A percentile compares a stretch with the other conserved stretches of the same genome.
Conservation (phyloP, 2,113 vertebrate genomes). For the Vidua macroura region DNA sequence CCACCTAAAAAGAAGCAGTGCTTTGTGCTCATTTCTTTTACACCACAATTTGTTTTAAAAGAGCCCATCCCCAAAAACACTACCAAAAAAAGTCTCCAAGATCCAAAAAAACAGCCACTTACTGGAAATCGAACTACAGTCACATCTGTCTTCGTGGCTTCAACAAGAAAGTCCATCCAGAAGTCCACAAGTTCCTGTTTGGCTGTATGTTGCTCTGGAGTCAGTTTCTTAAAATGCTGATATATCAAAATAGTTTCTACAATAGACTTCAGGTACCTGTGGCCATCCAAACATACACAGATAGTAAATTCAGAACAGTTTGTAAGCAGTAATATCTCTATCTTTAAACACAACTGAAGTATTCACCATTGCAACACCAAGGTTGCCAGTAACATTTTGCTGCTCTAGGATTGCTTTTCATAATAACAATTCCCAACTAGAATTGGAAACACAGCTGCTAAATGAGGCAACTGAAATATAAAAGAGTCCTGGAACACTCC, state of each 20-base stretch:
- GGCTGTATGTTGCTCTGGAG: conserved; percentile 78
- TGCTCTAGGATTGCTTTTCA: background rate
- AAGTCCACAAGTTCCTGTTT: conserved; percentile 95
- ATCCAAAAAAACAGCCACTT: conserved; percentile 56
- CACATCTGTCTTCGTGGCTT: conserved; percentile 92
- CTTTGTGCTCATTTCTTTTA: background rate
- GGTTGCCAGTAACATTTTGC: background rate
- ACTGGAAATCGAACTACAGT: conserved; percentile 96
- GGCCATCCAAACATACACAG: background rate
- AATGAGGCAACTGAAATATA: background rate
- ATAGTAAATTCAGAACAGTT: background rate
- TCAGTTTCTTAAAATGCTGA: conserved; percentile 92
- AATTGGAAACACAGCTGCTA: background rate
- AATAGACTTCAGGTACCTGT: conserved; percentile 92
- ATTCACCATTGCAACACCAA: background rate
- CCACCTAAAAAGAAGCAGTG: background rate
- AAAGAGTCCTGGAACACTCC: background rate
- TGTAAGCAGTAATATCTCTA: background rate
- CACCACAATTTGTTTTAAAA: background rate
- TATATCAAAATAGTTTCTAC: conserved; percentile 96
- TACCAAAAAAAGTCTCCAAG: background rate
- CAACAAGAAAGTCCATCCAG: conserved; percentile 98
- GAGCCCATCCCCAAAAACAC: background rate
- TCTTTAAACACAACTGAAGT: background rate
- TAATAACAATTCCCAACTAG: background rate